A percentile compares a stretch with the other conserved stretches of the same genome.
Evolutionary conservation across 2,888 invertebrate species (phyloP).

Genomic region (Cryptops parisi): DNA sequence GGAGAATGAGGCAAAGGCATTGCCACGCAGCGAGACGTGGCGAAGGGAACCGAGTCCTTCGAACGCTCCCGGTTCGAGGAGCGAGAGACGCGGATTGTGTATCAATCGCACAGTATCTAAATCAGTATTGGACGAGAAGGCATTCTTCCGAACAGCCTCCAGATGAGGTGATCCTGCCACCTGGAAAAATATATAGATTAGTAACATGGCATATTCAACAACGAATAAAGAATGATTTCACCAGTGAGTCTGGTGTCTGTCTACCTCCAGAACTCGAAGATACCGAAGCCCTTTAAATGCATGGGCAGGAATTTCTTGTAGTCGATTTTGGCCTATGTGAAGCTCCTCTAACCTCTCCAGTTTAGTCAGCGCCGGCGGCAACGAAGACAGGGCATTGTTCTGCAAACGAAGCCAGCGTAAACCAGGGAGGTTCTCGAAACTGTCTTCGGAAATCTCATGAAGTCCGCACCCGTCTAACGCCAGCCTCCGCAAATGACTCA

Average conservation of each 20-base stretch:
- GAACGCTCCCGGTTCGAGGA: slow-evolving; percentile 65
- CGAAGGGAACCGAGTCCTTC: slow-evolving; percentile 66
- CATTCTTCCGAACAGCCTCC: slow-evolving; percentile 54
- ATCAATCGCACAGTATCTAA: slow-evolving; percentile 37
- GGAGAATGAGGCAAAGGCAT: slow-evolving; percentile 57
- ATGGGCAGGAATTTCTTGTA: slow-evolving; percentile 53
- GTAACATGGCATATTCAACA: too few species aligned
- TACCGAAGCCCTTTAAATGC: slow-evolving; percentile 74
- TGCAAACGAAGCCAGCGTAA: slow-evolving; percentile 59
- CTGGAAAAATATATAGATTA: too few species aligned
- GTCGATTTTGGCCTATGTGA: slow-evolving; percentile 62
- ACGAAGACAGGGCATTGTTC: slow-evolving; percentile 61
- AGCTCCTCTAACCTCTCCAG: slow-evolving; percentile 59
- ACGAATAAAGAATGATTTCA: too few species aligned
- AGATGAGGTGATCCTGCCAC: slow-evolving; percentile 52
- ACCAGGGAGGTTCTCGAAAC: slow-evolving; percentile 56
- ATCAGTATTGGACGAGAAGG: slow-evolving; percentile 60
- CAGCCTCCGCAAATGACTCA: slow-evolving; percentile 12
- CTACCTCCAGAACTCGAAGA: slow-evolving; percentile 54
- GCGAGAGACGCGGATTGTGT: slow-evolving; percentile 54
- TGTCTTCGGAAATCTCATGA: slow-evolving; percentile 42
- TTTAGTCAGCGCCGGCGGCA: slow-evolving; percentile 64
- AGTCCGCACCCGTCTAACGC: slow-evolving; percentile 47
- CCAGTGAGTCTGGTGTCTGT: too few species aligned
- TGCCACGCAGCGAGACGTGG: slow-evolving; percentile 58